phyloP scores from a whole-genome alignment of 2,888 invertebrate genomes.

The Orchesella flavescens region DNA sequence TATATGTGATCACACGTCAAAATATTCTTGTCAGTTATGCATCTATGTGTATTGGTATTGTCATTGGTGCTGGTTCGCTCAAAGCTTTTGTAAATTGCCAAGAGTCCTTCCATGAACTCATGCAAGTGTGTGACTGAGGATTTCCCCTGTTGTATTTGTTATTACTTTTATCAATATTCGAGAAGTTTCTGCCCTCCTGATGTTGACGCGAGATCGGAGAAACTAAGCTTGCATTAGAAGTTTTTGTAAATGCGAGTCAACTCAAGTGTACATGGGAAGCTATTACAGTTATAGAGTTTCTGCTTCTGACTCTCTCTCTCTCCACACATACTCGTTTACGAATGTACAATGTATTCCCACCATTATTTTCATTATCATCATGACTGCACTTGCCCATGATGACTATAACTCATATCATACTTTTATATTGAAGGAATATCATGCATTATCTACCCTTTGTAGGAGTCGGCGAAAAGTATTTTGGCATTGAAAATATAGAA shows the following conservation, averaged over 20 bases:
- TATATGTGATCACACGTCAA: conserved; percentile 45
- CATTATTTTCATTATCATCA: conserved; percentile 38
- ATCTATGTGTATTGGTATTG: no score
- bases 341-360: conserved; percentile 37
- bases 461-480: no score
- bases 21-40: conserved; percentile 15
- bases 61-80: no score
- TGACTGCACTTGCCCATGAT: conserved; percentile 9
- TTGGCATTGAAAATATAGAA: not conserved
- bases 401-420: not conserved
- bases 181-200: conserved; percentile 62
- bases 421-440: no score
- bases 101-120: conserved; percentile 49
- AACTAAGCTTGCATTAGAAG: conserved; percentile 53
- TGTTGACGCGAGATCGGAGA: conserved; percentile 50
- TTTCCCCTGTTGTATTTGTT: conserved; percentile 67
- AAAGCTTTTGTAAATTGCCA: conserved; percentile 2
- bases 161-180: conserved; percentile 70
- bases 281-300: conserved; percentile 52
- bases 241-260: conserved; percentile 15
- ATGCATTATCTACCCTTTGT: no score
- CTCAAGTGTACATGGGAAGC: not conserved
- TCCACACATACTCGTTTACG: no score
- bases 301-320: conserved; percentile 55
- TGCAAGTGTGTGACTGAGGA: conserved; percentile 62